These are phyloP conservation scores for Pandemis heparana DNA, from an alignment of 2,888 invertebrate species.

Conservation along the genomic window DNA sequence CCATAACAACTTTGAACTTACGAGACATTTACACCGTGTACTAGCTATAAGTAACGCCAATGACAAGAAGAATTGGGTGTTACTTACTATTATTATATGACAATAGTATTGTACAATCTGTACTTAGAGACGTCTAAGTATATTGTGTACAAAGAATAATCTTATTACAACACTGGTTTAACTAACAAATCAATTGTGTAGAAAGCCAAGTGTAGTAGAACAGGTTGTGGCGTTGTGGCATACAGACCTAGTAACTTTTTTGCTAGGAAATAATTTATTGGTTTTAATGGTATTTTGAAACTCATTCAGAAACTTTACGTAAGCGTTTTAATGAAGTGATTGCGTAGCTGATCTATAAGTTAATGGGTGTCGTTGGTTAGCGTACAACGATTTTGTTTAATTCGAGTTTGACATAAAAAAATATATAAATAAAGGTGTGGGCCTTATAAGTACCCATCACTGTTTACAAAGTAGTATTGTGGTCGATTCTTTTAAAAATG, in stretches of 20 bases:
- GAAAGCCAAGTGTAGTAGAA: conserved; percentile 41
- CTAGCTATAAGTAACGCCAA: background rate
- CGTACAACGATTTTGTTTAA: too few relatives aligned
- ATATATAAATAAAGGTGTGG: too few relatives aligned
- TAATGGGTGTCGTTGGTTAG: background rate
- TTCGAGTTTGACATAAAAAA: too few relatives aligned
- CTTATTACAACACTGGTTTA: conserved; percentile 36
- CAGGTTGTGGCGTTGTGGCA: conserved; percentile 46
- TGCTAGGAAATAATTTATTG: conserved; percentile 40
- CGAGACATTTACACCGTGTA: background rate
- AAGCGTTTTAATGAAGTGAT: conserved; percentile 24
- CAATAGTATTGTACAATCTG: conserved; percentile 31
- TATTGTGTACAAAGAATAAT: conserved; percentile 26
- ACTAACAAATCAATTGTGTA: conserved; percentile 45
- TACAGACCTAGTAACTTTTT: conserved; percentile 46
- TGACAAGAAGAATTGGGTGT: background rate
- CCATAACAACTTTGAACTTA: background rate
- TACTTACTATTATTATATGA: conserved; percentile 13
- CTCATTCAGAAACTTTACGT: conserved; percentile 6
- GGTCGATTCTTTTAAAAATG: too few relatives aligned
- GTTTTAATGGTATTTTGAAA: conserved; percentile 39
- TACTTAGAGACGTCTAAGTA: conserved; percentile 23
- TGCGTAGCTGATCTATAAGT: background rate
- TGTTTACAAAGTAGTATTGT: too few relatives aligned
- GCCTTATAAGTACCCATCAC: too few relatives aligned